Base-by-base conservation (phyloP, 1,140 invertebrate species). In the Pseudomyrmex flavicornis region DNA sequence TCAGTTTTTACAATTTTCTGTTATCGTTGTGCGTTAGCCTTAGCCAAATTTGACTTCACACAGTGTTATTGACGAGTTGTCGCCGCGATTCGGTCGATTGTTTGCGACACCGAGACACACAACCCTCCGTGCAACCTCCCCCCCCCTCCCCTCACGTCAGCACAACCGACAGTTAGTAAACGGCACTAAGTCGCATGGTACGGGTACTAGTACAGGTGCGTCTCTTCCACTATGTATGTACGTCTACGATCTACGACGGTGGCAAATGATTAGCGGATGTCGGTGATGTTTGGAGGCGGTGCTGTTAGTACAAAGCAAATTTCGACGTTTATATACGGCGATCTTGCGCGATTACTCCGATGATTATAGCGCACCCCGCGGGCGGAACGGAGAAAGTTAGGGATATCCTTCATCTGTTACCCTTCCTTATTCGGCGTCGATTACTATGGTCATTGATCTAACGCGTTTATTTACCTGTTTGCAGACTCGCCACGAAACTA, bases 141-240 rank as follows among this genome's bases (percentile, higher is more conserved):
- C 61, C 74, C 22, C 70, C 68, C 82, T 17, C 61, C 61, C 74
- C 22, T 2, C 22, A 26, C 26, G 35, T 35, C 35, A 35, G 52
- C 72, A 59, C 82, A 61, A 61, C 52, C 68, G 56, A 77, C 65
- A 56, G 77, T 85, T 63, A 63, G 50, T 77, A 85, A 80, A 87
- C 74, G 82, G 69, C 52, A 73, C 20, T 85, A 35, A 13, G 62
- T 87, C 73, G 72, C 35, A 63, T 68, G 44, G 50, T 88, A 85
- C 83, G 73, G 87, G 87, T 88, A 88, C 86, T 88, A 88, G 86
- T 85, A 83, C 73, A 83, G 54, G 87, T 88, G 87, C 86, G 87
- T 88, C 76, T 83, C 83, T 12, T 52, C 9, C 50, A 52, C 13
- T 52, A 52, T 52, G 5, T 9, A 2, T 52, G 77, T 85, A 88